Conservation (phyloP, 2,113 vertebrate species). For the Tachuris rubrigastra region DNA sequence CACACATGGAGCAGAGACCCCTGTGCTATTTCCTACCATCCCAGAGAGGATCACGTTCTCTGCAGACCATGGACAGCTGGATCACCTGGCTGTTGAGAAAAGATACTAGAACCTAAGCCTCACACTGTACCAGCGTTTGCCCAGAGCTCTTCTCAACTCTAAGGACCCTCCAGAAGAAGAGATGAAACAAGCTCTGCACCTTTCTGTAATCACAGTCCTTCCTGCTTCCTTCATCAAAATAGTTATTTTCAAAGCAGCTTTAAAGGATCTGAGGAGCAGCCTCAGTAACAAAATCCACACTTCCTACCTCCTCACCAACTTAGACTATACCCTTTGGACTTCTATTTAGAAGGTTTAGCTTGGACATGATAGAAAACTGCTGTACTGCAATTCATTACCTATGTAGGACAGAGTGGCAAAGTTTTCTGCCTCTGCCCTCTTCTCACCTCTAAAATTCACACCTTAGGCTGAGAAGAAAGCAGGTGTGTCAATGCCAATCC, state of each 20-base stretch:
- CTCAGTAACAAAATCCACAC: not conserved
- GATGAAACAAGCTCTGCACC: not conserved
- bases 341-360: not conserved
- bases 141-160: not conserved
- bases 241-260: not conserved
- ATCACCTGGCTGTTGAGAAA: not conserved
- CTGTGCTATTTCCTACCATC: not conserved
- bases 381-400: not conserved
- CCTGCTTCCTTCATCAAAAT: not conserved
- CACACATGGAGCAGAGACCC: rapidly evolving
- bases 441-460: not conserved
- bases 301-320: not conserved
- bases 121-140: not conserved
- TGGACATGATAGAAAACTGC: not conserved
- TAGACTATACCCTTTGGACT: not conserved
- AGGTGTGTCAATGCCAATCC: not conserved
- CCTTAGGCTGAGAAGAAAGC: not conserved
- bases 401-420: not conserved
- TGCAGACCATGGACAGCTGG: not conserved
- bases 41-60: not conserved
- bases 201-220: not conserved
- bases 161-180: not conserved
- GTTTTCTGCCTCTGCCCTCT: not conserved
- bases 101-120: not conserved
- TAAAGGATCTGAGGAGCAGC: not conserved